Evolutionary conservation across 2,888 invertebrate genomes (phyloP), one percentile per base, ranked within the genome.

Genomic region (Morinoia aosen): DNA sequence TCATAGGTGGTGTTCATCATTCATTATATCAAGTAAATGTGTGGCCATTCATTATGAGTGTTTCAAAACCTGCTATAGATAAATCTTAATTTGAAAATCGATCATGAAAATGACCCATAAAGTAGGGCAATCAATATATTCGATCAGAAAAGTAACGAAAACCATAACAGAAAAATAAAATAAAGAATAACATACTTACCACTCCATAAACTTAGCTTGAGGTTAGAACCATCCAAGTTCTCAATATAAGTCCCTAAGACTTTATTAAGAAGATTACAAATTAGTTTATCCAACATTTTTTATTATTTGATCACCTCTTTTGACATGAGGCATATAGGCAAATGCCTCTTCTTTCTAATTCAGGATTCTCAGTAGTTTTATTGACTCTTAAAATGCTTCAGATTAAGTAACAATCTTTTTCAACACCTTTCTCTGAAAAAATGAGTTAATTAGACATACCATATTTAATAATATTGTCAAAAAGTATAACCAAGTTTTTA

Each of bases 131-230:
- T n/a, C n/a, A n/a, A n/a, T n/a, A n/a, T n/a, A n/a, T n/a, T n/a
- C n/a, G n/a, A n/a, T n/a, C n/a, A n/a, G n/a, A n/a, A n/a, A n/a
- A n/a, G n/a, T n/a, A n/a, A n/a, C n/a, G n/a, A n/a, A n/a, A n/a
- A n/a, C n/a, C n/a, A n/a, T n/a, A n/a, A n/a, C n/a, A n/a, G 48
- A 48, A 48, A 5, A 19, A 33, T 33, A 76, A n/a, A n/a, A n/a
- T n/a, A n/a, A n/a, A n/a, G n/a, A n/a, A n/a, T n/a, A n/a, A 33
- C 19, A 33, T 33, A 95, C 98, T 98, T 97, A 99, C 99, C 99
- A 98, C 99, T 99, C 99, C 99, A 99, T 97, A 99, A 98, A 97
- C 99, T 99, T 96, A 99, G 98, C 97, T 99, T 99, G 97, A 99
- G 97, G 97, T 99, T 99, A 95, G 98, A 98, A 96, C 98, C 98